Base-by-base conservation (phyloP, 2,888 invertebrate species). In the Apocheima hispidaria region DNA sequence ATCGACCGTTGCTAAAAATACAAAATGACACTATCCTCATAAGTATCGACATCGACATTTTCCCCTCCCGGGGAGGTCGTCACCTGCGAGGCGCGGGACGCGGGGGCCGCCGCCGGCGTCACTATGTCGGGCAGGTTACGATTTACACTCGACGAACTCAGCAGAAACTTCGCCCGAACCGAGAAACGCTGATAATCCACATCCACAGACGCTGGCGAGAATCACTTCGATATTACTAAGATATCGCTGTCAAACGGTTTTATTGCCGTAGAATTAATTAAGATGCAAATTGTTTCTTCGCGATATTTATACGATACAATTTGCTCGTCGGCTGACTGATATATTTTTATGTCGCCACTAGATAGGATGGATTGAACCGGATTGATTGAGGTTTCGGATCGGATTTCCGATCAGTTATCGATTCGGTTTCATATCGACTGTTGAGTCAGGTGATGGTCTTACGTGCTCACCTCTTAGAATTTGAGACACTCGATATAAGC, bases 131-230 rank as follows among this genome's bases (percentile, higher is more conserved):
- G 91, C 92, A 92, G 92, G 92, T 92, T 92, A 91, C 91, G 92
- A 92, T 92, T 92, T 92, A 92, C 92, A 90, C 92, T 85, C 92
- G 82, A 88, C 90, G 81, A 84, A 87, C 87, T 92, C 92, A 92
- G 92, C 92, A 90, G 86, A 92, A 90, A 88, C 83, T 85, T 82
- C 81, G 83, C 83, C 82, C 84, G 83, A 73, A 83, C 83, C 63
- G 84, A 86, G 88, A 90, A 90, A 81, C 83, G 91, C 92, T 92
- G 92, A 91, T 91, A 91, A 90, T 90, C 91, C 90, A 86, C 81
- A 88, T 86, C 81, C 80, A 79, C 66, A 80, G 83, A 83, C 82
- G 80, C 79, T 80, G 82, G 90, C 85, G 92, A 86, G 90, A 91
- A 91, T 92, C 88, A 90, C 82, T 87, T 86, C 79, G 84, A 88